These are phyloP conservation scores for Cyclina sinensis DNA, from an alignment of 1,140 invertebrate genomes.

Conservation along the genomic window DNA sequence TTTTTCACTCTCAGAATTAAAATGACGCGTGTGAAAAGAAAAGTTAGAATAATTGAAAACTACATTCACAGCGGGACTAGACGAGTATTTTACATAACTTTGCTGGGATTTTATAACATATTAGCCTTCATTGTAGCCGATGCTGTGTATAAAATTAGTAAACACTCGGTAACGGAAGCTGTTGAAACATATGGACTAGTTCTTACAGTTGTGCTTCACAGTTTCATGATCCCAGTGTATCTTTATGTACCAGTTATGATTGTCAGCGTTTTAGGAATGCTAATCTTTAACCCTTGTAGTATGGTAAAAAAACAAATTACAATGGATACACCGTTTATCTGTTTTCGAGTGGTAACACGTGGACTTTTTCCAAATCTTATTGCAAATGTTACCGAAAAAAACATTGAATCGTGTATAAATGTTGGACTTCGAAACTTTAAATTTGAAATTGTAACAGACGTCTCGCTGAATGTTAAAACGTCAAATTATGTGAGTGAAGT, in stretches of 20 bases:
- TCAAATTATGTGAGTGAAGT: slow-evolving; percentile 91
- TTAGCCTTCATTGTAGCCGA: not conserved
- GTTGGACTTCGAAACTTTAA: slow-evolving; percentile 98
- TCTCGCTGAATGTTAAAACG: slow-evolving; percentile 91
- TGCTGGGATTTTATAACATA: not conserved
- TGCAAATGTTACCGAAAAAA: slow-evolving; percentile 93
- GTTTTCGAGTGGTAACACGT: slow-evolving; percentile 97
- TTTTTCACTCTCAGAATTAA: too few species aligned
- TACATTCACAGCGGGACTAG: not conserved
- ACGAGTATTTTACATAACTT: not conserved
- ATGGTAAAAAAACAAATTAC: slow-evolving; percentile 95
- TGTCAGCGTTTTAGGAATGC: not conserved
- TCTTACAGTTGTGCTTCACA: not conserved
- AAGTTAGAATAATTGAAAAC: not conserved
- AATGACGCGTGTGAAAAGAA: not conserved
- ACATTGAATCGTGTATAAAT: slow-evolving; percentile 95
- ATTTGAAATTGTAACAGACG: slow-evolving; percentile 98
- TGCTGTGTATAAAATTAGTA: not conserved
- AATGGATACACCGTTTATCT: slow-evolving; percentile 97
- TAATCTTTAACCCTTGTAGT: slow-evolving; percentile 96
- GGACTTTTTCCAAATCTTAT: slow-evolving; percentile 98
- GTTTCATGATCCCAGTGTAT: not conserved
- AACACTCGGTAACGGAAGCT: not conserved
- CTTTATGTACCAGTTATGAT: not conserved
- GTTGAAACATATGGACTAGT: not conserved